Evolutionary conservation across 2,888 invertebrate species (phyloP).

Genomic region (Drosophila trichaetosa): DNA sequence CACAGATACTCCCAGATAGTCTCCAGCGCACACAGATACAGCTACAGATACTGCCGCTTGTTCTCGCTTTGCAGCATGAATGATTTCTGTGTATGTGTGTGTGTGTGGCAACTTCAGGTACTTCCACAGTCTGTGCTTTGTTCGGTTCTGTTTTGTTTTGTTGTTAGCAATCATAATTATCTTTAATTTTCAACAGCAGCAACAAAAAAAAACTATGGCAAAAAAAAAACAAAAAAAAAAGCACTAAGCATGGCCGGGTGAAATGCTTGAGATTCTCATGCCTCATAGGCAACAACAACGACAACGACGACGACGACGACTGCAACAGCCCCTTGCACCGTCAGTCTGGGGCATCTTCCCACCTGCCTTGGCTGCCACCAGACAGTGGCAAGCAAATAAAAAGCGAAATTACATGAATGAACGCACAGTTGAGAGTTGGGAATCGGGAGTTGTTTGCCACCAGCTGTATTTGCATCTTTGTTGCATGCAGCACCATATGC

Average conservation of each 20-base stretch:
- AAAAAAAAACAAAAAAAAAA: conserved; percentile 3
- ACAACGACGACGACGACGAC: background rate
- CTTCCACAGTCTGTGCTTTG: conserved; percentile 28
- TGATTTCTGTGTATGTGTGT: conserved; percentile 43
- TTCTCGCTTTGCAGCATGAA: conserved; percentile 53
- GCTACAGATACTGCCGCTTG: conserved; percentile 15
- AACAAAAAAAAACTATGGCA: conserved; percentile 21
- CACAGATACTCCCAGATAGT: conserved; percentile 26
- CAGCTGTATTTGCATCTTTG: conserved; percentile 5
- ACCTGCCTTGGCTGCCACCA: background rate
- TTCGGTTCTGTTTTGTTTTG: conserved; percentile 13
- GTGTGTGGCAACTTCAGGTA: conserved; percentile 34
- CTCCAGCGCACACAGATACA: background rate
- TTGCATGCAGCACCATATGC: background rate
- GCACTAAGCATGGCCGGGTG: conserved; percentile 5
- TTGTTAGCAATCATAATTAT: conserved; percentile 72
- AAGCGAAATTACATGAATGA: conserved; percentile 68
- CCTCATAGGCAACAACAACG: conserved; percentile 23
- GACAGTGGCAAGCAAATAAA: conserved; percentile 38
- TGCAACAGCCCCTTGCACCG: conserved; percentile 3
- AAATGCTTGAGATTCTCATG: conserved; percentile 47
- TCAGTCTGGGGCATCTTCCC: conserved; percentile 7
- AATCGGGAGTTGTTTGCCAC: conserved; percentile 7
- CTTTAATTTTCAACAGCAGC: conserved; percentile 58
- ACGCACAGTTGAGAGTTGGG: conserved; percentile 16